Conservation (phyloP, 2,797 vertebrate genomes). For the Phataginus tricuspis region DNA sequence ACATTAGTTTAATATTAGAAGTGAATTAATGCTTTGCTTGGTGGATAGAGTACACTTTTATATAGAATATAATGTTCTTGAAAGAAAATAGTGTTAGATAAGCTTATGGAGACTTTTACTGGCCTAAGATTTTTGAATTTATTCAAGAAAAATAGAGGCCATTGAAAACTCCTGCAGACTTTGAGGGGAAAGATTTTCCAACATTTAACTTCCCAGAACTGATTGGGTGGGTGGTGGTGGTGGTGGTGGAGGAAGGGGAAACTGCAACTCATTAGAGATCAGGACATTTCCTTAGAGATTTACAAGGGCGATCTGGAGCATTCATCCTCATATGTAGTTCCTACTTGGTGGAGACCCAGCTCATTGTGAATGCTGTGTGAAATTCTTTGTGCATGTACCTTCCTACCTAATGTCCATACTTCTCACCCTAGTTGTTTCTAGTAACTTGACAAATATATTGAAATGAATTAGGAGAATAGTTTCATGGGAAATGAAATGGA, state of each 20-base stretch:
- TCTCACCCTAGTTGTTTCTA: background rate
- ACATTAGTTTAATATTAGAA: background rate
- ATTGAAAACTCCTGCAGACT: background rate
- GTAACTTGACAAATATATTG: background rate
- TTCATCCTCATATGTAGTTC: background rate
- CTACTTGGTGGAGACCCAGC: background rate
- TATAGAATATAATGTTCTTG: background rate
- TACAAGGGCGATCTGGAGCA: background rate
- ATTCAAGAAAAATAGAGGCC: background rate
- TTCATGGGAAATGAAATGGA: background rate
- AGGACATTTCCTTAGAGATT: background rate
- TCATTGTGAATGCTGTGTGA: background rate
- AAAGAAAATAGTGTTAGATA: background rate
- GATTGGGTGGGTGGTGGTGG: background rate
- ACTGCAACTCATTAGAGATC: background rate
- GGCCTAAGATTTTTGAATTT: background rate
- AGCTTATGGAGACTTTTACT: background rate
- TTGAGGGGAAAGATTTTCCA: background rate
- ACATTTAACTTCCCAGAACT: background rate
- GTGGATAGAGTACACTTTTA: background rate
- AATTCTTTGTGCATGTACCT: background rate
- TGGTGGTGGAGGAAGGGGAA: background rate
- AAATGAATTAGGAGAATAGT: background rate
- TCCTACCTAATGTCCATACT: background rate
- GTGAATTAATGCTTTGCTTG: background rate